Percentiles rank a stretch among this genome's conserved stretches.
Evolutionary conservation across 2,888 invertebrate species (phyloP).

Genomic region (Andrena bicolor): DNA sequence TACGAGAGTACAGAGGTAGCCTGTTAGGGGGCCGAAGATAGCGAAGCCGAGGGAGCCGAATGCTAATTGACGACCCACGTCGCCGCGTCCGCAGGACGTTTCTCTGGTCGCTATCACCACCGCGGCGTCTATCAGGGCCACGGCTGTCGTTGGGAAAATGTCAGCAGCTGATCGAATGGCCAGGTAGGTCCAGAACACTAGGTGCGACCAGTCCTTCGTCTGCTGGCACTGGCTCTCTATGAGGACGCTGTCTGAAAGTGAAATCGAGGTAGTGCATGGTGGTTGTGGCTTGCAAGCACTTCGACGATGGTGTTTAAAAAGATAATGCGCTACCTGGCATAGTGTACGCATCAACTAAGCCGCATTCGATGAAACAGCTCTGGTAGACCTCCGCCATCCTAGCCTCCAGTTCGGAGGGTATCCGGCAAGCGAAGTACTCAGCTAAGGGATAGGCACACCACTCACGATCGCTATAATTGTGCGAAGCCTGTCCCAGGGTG

Average conservation of each 20-base stretch:
- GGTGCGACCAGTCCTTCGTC: slow-evolving; percentile 88
- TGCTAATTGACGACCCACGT: slow-evolving; percentile 92
- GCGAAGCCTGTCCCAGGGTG: slow-evolving; percentile 86
- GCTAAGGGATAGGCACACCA: slow-evolving; percentile 90
- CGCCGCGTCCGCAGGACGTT: slow-evolving; percentile 92
- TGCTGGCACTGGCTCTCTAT: slow-evolving; percentile 89
- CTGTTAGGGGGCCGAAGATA: slow-evolving; percentile 88
- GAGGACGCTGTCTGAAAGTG: slow-evolving; percentile 87
- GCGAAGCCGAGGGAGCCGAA: slow-evolving; percentile 91
- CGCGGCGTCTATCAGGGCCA: slow-evolving; percentile 90
- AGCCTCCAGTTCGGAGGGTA: slow-evolving; percentile 86
- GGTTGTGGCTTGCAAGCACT: background rate
- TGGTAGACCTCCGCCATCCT: slow-evolving; percentile 82
- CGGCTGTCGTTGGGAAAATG: slow-evolving; percentile 90
- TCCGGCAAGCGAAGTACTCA: slow-evolving; percentile 86
- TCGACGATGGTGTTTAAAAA: background rate
- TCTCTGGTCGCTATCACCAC: slow-evolving; percentile 94
- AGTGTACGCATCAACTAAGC: slow-evolving; percentile 90
- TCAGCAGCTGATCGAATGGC: slow-evolving; percentile 90
- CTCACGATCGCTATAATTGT: slow-evolving; percentile 84
- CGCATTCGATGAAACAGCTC: slow-evolving; percentile 90
- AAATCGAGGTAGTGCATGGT: background rate
- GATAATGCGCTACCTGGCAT: slow-evolving; percentile 51
- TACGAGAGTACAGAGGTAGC: slow-evolving; percentile 75
- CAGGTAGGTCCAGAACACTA: slow-evolving; percentile 89